Base-by-base conservation (phyloP, 2,113 vertebrate species). In the Anolis carolinensis region DNA sequence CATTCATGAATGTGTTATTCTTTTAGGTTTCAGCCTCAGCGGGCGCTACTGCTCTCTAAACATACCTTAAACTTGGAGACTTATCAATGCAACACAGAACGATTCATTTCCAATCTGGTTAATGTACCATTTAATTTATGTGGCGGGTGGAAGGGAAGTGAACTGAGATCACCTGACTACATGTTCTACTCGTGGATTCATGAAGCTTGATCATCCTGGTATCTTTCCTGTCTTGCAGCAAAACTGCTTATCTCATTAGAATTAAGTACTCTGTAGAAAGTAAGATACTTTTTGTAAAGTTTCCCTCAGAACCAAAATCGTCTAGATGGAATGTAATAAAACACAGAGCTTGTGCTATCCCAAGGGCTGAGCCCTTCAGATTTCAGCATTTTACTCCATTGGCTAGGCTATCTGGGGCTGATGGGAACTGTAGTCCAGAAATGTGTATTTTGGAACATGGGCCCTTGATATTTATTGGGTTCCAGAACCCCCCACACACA, bases 1-100 rank as follows among this genome's bases (percentile, higher is more conserved):
- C 77, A 87, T 65, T 72, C 20, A 86, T 8, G 36, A 32, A 73
- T 62, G 23, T 83, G 81, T 87, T 59, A 14, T 82, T 72, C 50
- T 72, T 72, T n/a, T 67, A 52, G 34, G 8, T 27, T 87, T 83
- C 55, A 52, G 7, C 7, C 25, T 36, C 68, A 74, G 55, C 30
- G 34, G 36, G 55, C 73, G 30, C 13, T 83, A 62, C 55, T 68
- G 67, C 25, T 34, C 13, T 63, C 52, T 39, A 74, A 86, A 62
- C 8, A 80, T 39, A 62, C 25, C 4, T 30, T 20, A 73, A n/a
- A 30, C 23, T 44, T 80, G 36, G 55, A 86, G 52, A 63, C 32
- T 70, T 74, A 62, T 72, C 39, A 86, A 62, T 34, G 14, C 6
- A 79, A 5, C 44, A 5, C 34, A 62, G n/a, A 79, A 80, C 18